Evolutionary conservation across 2,113 vertebrate species (phyloP).

Genomic region (Chaenogobius annularis): DNA sequence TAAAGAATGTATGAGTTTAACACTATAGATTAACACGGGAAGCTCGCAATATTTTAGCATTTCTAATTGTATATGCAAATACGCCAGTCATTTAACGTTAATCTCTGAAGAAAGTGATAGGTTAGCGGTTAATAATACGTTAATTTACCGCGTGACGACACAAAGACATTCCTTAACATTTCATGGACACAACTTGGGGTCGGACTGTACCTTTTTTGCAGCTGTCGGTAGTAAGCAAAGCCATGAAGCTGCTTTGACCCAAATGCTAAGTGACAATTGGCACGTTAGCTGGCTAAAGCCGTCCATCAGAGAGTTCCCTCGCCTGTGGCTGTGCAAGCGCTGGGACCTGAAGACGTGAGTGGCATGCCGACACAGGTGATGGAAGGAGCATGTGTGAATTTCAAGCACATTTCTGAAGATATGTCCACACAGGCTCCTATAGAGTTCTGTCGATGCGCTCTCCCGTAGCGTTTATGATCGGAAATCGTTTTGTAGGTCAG

Average conservation of each 20-base stretch:
- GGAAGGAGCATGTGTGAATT: conserved; percentile 14
- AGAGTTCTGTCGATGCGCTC: conserved; percentile 9
- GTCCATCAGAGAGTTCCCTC: conserved; percentile 30
- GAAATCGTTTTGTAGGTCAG: neutral
- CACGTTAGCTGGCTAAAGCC: conserved; percentile 29
- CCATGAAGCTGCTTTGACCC: conserved; percentile 16
- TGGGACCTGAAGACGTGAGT: conserved; percentile 19
- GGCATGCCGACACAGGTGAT: conserved; percentile 38
- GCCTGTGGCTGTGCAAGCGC: conserved; percentile 18
- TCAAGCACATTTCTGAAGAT: conserved; percentile 15
- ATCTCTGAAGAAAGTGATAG: conserved; percentile 21
- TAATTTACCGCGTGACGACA: conserved; percentile 17
- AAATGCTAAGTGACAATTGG: conserved; percentile 47
- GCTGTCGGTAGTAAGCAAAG: conserved; percentile 2
- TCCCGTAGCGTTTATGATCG: neutral
- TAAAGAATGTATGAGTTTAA: conserved; percentile 30
- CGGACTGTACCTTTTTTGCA: conserved; percentile 20
- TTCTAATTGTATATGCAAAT: conserved; percentile 55
- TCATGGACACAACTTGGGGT: neutral
- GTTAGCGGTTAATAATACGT: conserved; percentile 33
- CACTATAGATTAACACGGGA: conserved; percentile 20
- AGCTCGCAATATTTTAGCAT: conserved; percentile 12
- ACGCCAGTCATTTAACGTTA: conserved; percentile 42
- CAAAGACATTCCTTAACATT: neutral
- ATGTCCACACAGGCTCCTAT: neutral